These are phyloP conservation scores for Drosophila phalerata DNA, from an alignment of 2,888 invertebrate species.

Conservation along the genomic window DNA sequence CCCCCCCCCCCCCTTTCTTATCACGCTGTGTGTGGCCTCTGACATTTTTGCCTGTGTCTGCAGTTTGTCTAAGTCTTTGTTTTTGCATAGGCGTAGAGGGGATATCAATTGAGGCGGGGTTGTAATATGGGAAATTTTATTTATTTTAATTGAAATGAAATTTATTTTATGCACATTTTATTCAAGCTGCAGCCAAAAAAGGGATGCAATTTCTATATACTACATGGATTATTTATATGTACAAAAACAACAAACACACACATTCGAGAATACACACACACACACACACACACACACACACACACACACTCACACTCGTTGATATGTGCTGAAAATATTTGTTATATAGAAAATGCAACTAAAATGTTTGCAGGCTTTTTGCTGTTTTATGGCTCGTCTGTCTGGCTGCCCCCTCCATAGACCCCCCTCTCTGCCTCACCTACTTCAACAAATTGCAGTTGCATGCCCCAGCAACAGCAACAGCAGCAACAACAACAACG, in stretches of 20 bases:
- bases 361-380: slow-evolving; percentile 76
- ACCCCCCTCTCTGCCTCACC: background rate
- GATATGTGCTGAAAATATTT: slow-evolving; percentile 37
- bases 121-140: slow-evolving; percentile 56
- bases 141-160: slow-evolving; percentile 80
- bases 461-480: slow-evolving; percentile 29
- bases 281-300: slow-evolving; percentile 11
- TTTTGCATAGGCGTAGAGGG: slow-evolving; percentile 30
- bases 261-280: slow-evolving; percentile 11
- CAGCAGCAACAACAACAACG: slow-evolving; percentile 8
- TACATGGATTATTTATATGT: slow-evolving; percentile 65
- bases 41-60: slow-evolving; percentile 39
- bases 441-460: slow-evolving; percentile 11
- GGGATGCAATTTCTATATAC: slow-evolving; percentile 68
- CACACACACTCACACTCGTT: slow-evolving; percentile 6
- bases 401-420: slow-evolving; percentile 45
- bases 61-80: slow-evolving; percentile 63
- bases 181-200: slow-evolving; percentile 49
- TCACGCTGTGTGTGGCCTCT: background rate
- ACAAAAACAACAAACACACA: slow-evolving; percentile 23
- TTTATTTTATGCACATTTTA: slow-evolving; percentile 79
- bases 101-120: no score
- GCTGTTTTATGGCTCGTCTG: slow-evolving; percentile 71
- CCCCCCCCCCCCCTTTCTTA: no score
- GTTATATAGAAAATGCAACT: slow-evolving; percentile 76